Percentiles rank a stretch among this genome's conserved stretches.
These are phyloP conservation scores for Luidia sarsii DNA, from an alignment of 53 echinoderm and acorn worm genomes.

Conservation along the genomic window DNA sequence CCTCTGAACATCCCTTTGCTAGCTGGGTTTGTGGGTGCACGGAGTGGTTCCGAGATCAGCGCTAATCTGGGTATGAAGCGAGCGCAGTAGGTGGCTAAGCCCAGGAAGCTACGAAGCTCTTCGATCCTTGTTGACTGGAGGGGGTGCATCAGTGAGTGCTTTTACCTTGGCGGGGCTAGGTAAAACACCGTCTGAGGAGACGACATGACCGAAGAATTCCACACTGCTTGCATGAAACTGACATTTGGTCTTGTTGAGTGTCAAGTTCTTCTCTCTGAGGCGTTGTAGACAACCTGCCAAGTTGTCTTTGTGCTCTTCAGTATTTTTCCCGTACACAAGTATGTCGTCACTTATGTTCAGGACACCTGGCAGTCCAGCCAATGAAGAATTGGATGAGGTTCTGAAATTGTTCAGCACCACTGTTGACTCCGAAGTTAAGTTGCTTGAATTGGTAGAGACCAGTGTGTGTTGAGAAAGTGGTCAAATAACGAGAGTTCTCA, in stretches of 20 bases:
- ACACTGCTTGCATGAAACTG: constrained; percentile 26
- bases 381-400: constrained; percentile 47
- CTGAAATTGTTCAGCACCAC: constrained; percentile 69
- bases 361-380: constrained; percentile 53
- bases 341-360: constrained; percentile 66
- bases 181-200: constrained; percentile 30
- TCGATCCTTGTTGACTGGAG: constrained; percentile 56
- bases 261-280: constrained; percentile 41
- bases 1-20: too few relatives aligned
- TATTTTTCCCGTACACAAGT: constrained; percentile 42
- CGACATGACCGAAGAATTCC: constrained; percentile 59
- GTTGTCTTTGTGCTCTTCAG: constrained; percentile 43
- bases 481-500: constrained; percentile 59
- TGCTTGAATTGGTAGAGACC: constrained; percentile 66
- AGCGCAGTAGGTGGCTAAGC: constrained; percentile 48
- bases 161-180: constrained; percentile 43
- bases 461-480: constrained; percentile 49
- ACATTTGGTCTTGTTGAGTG: constrained; percentile 19
- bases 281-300: constrained; percentile 41
- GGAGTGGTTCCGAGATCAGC: constrained; percentile 59
- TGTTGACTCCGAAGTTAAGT: constrained; percentile 66
- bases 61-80: not conserved
- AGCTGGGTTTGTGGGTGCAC: constrained; percentile 33
- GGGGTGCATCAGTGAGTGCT: constrained; percentile 43
- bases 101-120: constrained; percentile 56